phyloP scores from a whole-genome alignment of 2,888 invertebrate species.

The Aproaerema taeniolella region DNA sequence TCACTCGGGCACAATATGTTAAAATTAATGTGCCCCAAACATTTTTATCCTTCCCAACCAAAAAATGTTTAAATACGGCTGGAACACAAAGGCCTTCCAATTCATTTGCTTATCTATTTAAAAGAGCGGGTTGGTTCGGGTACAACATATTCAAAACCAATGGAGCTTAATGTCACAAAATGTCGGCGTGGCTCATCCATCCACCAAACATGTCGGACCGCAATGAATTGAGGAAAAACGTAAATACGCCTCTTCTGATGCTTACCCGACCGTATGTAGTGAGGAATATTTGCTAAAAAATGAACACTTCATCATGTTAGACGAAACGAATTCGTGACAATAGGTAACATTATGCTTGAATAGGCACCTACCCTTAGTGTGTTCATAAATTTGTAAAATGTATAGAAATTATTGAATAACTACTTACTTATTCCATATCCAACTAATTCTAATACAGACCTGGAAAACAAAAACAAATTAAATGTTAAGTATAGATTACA shows the following conservation, averaged over 20 bases:
- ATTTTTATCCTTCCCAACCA: conserved; percentile 34
- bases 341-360: neutral
- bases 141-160: conserved; percentile 66
- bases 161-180: conserved; percentile 73
- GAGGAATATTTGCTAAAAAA: conserved; percentile 9
- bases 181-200: conserved; percentile 53
- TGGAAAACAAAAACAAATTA: conserved; percentile 8
- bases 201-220: conserved; percentile 42
- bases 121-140: conserved; percentile 55
- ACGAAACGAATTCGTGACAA: neutral
- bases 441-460: conserved; percentile 8
- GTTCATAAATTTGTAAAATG: no score
- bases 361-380: neutral
- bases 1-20: conserved; percentile 23
- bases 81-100: conserved; percentile 65
- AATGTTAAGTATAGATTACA: conserved; percentile 1
- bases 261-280: conserved; percentile 37
- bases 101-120: conserved; percentile 75
- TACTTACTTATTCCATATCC: conserved; percentile 7
- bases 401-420: neutral
- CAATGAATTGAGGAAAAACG: conserved; percentile 53
- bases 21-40: conserved; percentile 36
- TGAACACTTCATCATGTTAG: conserved; percentile 27
- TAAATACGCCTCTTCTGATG: conserved; percentile 49
- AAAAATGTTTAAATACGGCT: conserved; percentile 42